Conservation (phyloP, 2,113 vertebrate species). For the Dipodomys stephensi region DNA sequence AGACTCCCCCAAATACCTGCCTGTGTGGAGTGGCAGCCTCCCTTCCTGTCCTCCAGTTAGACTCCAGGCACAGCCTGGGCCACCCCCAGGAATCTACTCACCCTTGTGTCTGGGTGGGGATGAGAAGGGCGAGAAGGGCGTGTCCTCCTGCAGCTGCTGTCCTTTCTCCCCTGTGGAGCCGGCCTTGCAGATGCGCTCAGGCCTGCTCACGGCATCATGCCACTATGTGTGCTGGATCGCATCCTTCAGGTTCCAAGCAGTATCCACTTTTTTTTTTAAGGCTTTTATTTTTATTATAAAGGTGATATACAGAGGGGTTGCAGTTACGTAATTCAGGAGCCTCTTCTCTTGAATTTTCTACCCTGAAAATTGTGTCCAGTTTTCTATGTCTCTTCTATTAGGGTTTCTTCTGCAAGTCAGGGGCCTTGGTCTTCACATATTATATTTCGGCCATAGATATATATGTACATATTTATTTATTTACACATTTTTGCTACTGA, state of each 20-base stretch:
- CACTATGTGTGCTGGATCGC: not conserved
- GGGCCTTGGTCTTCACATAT: constrained; percentile 64
- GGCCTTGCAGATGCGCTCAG: constrained; percentile 44
- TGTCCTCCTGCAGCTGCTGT: not conserved
- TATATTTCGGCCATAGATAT: constrained; percentile 52
- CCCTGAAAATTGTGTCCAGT: constrained; percentile 52
- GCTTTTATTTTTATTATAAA: too few relatives aligned
- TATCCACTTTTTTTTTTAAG: not conserved
- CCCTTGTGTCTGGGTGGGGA: not conserved
- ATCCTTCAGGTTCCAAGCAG: constrained; percentile 45
- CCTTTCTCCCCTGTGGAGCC: not conserved
- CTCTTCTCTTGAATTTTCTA: constrained; percentile 12
- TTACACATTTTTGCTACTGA: constrained; percentile 42
- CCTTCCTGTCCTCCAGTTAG: constrained; percentile 52
- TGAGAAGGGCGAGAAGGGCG: not conserved
- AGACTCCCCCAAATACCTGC: not conserved
- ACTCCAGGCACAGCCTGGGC: not conserved
- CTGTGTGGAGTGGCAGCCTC: not conserved
- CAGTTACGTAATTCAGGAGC: not conserved
- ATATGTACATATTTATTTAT: too few relatives aligned
- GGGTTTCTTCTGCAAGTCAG: constrained; percentile 62
- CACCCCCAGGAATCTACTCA: not conserved
- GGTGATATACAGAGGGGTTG: too few relatives aligned
- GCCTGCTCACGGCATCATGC: constrained; percentile 29
- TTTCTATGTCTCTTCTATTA: constrained; percentile 70